These are phyloP conservation scores for Tenthredo mesomela DNA, from an alignment of 2,888 invertebrate species.

Conservation along the genomic window DNA sequence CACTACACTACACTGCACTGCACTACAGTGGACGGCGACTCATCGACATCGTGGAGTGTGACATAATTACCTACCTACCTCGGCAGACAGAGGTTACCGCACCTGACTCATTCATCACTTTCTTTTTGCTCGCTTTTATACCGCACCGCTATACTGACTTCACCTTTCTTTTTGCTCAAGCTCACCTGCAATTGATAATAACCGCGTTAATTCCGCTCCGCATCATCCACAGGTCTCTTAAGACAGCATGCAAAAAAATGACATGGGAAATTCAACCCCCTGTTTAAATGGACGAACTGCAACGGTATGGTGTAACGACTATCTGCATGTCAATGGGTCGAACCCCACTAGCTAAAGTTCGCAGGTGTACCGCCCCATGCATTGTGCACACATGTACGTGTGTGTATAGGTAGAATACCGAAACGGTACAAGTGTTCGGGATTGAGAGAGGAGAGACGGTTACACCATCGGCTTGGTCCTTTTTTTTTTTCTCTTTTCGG, in stretches of 20 bases:
- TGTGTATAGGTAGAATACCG: constrained; percentile 63
- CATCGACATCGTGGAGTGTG: constrained; percentile 66
- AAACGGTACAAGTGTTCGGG: constrained; percentile 49
- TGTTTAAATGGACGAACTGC: constrained; percentile 60
- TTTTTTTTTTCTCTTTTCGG: constrained; percentile 51
- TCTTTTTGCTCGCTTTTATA: constrained; percentile 65
- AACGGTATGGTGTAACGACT: constrained; percentile 73
- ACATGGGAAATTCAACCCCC: constrained; percentile 32
- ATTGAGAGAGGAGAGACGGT: constrained; percentile 69
- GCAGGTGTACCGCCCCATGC: constrained; percentile 75
- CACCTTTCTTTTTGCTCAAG: neutral
- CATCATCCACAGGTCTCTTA: neutral
- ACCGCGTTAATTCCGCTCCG: neutral
- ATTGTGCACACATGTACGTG: neutral
- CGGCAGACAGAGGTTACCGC: constrained; percentile 66
- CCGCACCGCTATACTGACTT: neutral
- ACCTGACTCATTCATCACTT: constrained; percentile 72
- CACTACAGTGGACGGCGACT: constrained; percentile 38
- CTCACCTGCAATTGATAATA: neutral
- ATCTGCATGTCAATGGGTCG: constrained; percentile 74
- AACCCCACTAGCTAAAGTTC: constrained; percentile 67
- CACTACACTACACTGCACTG: neutral
- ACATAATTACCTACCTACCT: constrained; percentile 72
- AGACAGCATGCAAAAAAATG: neutral
- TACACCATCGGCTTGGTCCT: constrained; percentile 73